phyloP scores from a whole-genome alignment of 2,888 invertebrate species.

The Andrena flavipes region DNA sequence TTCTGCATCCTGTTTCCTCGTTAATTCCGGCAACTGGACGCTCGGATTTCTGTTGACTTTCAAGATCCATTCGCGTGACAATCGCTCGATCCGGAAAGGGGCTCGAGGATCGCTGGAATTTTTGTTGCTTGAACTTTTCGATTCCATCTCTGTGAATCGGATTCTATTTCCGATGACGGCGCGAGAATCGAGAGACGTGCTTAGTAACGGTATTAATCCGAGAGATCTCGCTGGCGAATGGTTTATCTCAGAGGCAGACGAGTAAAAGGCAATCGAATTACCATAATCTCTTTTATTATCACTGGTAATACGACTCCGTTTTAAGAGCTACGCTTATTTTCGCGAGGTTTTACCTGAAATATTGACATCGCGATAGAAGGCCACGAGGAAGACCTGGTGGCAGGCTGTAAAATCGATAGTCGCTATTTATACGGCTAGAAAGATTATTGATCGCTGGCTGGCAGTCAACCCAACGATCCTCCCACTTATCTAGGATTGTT shows the following conservation, averaged over 20 bases:
- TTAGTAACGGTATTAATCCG: not conserved
- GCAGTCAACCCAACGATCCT: constrained; percentile 55
- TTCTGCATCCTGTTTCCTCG: not conserved
- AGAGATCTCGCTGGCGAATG: not conserved
- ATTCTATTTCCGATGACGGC: not conserved
- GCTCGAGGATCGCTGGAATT: not conserved
- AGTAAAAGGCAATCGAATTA: not conserved
- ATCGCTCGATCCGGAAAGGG: not conserved
- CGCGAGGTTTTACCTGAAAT: constrained; percentile 31
- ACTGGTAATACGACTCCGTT: not conserved
- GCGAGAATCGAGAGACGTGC: not conserved
- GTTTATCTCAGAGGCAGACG: not conserved
- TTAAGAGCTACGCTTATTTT: constrained; percentile 5
- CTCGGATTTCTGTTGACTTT: not conserved
- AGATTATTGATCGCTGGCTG: constrained; percentile 65
- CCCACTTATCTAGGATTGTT: constrained; percentile 38
- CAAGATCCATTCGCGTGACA: not conserved
- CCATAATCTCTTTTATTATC: not conserved
- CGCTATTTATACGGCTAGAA: constrained; percentile 62
- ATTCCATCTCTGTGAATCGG: not conserved
- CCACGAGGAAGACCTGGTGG: constrained; percentile 15
- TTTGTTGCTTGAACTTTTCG: too few species aligned
- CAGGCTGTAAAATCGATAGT: constrained; percentile 57
- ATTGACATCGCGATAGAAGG: constrained; percentile 32
- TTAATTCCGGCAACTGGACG: not conserved